Percentiles rank a stretch among this genome's conserved stretches.
Evolutionary conservation across 2,113 vertebrate genomes (phyloP).

Genomic region (Syngnathoides biaculeatus): DNA sequence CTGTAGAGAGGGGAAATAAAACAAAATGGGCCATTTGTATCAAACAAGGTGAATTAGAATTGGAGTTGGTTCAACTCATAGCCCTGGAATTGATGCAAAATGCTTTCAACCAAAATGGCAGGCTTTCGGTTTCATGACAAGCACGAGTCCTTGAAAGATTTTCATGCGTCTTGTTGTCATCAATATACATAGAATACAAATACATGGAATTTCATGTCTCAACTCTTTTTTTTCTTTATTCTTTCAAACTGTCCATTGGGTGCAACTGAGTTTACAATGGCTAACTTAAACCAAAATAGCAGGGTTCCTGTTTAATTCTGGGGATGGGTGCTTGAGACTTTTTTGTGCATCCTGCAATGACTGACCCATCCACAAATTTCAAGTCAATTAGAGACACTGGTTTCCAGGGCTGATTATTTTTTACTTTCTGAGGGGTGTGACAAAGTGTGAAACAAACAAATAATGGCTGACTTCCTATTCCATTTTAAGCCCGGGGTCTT

Average conservation of each 20-base stretch:
- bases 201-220: too few species aligned
- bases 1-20: constrained; percentile 3
- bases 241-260: too few species aligned
- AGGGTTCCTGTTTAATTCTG: background rate
- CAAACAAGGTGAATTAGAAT: background rate
- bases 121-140: too few species aligned
- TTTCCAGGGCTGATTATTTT: background rate
- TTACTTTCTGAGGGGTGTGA: too few species aligned
- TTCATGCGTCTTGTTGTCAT: too few species aligned
- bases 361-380: background rate
- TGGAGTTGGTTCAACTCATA: background rate
- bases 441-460: too few species aligned
- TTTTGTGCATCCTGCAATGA: background rate
- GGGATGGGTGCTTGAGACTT: background rate
- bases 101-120: background rate
- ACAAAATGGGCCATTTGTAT: background rate
- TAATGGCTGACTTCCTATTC: too few species aligned
- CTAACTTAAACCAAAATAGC: background rate
- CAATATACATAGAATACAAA: too few species aligned
- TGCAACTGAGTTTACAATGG: too few species aligned
- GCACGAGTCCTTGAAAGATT: too few species aligned
- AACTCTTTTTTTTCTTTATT: too few species aligned
- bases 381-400: background rate
- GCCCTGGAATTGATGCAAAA: background rate
- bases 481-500: too few species aligned